These are phyloP conservation scores for Artibeus lituratus DNA, from an alignment of 2,797 vertebrate genomes.

Conservation along the genomic window DNA sequence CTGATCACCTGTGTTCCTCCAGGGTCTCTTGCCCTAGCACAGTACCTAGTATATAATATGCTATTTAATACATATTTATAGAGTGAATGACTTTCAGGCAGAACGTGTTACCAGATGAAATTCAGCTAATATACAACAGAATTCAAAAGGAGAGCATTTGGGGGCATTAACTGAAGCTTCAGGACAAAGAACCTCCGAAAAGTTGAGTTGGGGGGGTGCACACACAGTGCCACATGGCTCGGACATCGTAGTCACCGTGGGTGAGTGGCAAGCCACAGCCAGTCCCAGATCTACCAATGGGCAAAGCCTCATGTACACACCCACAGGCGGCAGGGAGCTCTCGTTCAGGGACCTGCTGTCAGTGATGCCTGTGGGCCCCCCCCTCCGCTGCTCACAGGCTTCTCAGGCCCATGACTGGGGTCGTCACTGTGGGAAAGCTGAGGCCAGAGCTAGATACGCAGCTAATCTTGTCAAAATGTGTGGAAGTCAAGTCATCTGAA, in stretches of 20 bases:
- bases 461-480: neutral
- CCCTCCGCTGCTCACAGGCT: accelerated
- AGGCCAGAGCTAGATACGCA: neutral
- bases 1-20: neutral
- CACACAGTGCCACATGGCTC: accelerated
- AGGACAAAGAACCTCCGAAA: neutral
- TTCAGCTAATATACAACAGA: neutral
- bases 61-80: neutral
- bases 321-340: neutral
- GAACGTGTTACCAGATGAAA: neutral
- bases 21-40: neutral
- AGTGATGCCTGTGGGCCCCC: neutral
- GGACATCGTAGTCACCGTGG: accelerated
- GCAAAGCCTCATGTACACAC: too few relatives aligned
- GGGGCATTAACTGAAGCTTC: neutral
- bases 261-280: neutral
- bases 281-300: neutral
- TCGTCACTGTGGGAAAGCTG: neutral
- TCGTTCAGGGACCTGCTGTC: neutral
- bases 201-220: neutral
- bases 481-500: neutral
- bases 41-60: neutral
- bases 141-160: neutral
- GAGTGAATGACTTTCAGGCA: neutral
- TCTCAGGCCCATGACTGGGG: accelerated